Base-by-base conservation (phyloP, 1,140 invertebrate genomes). In the Trichonephila inaurata region DNA sequence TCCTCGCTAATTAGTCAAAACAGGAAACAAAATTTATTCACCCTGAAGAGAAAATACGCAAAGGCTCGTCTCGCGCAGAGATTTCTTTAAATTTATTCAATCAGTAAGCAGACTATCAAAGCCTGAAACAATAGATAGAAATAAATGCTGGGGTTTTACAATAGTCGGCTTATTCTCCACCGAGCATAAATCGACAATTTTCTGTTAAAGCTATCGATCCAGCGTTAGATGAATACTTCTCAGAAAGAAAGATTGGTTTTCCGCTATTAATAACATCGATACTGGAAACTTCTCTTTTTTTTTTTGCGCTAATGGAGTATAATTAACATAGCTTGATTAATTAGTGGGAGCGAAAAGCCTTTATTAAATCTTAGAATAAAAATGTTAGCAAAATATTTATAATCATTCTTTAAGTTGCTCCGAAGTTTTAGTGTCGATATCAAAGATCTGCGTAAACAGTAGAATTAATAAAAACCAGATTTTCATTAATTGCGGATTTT, bases 291-390 rank as follows among this genome's bases (percentile, higher is more conserved):
- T 64, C 28, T 18, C 33, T 58, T 2, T 51, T 64, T 88, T n/a
- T 28, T 28, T 88, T 88, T 66, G 40, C 62, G 33, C 28, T 64
- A 88, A 88, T 88, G 51, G 61, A 66, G 86, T 88, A 88, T 88
- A 88, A 88, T 88, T 88, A 88, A 88, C 86, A 88, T 62, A 64
- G 62, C 86, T 88, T 40, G 62, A 88, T 88, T 88, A 88, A 88
- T 88, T 88, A 88, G 86, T 2, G 61, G 33, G 24, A 64, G 62
- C 18, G 83, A 18, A 61, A 85, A 61, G 83, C 83, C 58, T 60
- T 60, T 85, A 85, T 85, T 85, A 85, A 85, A 85, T 85, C 51
- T 60, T 21, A 10, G n/a, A 85, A 61, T 61, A 85, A 61, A 58
- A 85, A 61, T 77, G 72, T 77, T 77, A 88, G 86, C 58, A 64